These are phyloP conservation scores for Eolophus roseicapilla DNA, from an alignment of 2,113 vertebrate species.

Conservation along the genomic window DNA sequence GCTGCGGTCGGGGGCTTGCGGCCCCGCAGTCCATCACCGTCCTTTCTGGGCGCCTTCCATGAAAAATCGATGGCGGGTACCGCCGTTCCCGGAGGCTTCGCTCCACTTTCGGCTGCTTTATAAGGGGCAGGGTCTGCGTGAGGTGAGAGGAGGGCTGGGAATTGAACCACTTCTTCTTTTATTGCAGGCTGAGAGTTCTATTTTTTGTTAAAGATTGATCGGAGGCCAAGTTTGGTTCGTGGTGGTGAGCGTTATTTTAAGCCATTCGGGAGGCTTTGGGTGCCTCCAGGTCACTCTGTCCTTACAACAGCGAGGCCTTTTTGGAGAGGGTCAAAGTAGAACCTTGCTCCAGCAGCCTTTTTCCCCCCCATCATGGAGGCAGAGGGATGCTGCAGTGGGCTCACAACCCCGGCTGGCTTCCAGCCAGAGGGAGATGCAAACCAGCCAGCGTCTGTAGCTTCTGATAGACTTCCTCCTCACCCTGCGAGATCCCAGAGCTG, in stretches of 20 bases:
- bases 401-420: conserved; percentile 25
- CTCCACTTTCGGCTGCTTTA: background rate
- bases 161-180: background rate
- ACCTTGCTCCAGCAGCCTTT: background rate
- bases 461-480: conserved; percentile 16
- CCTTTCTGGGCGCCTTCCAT: conserved; percentile 6
- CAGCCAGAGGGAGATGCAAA: conserved; percentile 25
- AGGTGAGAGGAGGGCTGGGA: background rate
- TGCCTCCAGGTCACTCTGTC: conserved; percentile 1
- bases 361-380: background rate
- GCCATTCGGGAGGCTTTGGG: background rate
- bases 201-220: background rate
- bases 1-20: background rate
- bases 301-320: background rate
- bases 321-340: background rate
- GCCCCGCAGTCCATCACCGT: background rate
- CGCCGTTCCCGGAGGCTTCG: background rate
- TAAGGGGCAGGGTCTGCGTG: background rate
- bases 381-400: conserved; percentile 29
- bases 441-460: conserved; percentile 36
- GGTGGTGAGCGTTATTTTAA: conserved; percentile 5
- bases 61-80: conserved; percentile 11
- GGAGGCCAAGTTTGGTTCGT: conserved; percentile 9
- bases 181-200: background rate
- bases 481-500: conserved; percentile 9